Evolutionary conservation across 1,140 invertebrate genomes (phyloP), one percentile per base, ranked within the genome.

Genomic region (Drosophila repletoides): DNA sequence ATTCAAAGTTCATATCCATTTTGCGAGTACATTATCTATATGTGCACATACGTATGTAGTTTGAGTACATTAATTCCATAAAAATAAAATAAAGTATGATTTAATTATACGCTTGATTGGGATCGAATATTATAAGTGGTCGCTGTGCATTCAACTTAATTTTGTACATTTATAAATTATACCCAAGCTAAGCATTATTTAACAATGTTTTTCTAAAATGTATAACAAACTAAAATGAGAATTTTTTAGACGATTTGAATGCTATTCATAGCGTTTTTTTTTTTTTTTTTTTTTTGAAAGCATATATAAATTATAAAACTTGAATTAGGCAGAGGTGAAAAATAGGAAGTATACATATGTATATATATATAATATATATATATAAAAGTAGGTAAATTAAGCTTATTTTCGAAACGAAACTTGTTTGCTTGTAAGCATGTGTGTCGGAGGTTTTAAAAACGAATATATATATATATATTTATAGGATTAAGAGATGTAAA

Each of bases 151-250:
- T 43, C 14, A 7, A 5, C 29, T 24, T 17, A 38, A 6, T 49
- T 34, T 59, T 66, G 29, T 65, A 69, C 53, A 73, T 66, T 48
- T 53, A 43, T 48, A 53, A 41, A 52, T 31, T 55, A 49, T 59
- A 61, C 56, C n/a, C 33, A 73, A 70, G 73, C 65, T 76, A 75
- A 84, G 69, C 74, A 86, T 74, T 79, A 77, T 86, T 67, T 84
- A 84, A 84, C 80, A 84, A 84, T 74, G 66, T 71, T 43, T 22
- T 43, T 65, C 84, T 74, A 71, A 77, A 61, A 19, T 38, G 38
- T 65, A 64, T 81, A 73, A 81, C 79, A 81, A 79, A 73, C 61
- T 65, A 46, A 40, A 65, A 76, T 70, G 66, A 79, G 66, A 81
- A 58, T 77, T 60, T 48, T 40, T 40, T 19, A 14, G 14, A 31